phyloP scores from a whole-genome alignment of 2,113 vertebrate genomes.

The Sminthopsis crassicaudata region DNA sequence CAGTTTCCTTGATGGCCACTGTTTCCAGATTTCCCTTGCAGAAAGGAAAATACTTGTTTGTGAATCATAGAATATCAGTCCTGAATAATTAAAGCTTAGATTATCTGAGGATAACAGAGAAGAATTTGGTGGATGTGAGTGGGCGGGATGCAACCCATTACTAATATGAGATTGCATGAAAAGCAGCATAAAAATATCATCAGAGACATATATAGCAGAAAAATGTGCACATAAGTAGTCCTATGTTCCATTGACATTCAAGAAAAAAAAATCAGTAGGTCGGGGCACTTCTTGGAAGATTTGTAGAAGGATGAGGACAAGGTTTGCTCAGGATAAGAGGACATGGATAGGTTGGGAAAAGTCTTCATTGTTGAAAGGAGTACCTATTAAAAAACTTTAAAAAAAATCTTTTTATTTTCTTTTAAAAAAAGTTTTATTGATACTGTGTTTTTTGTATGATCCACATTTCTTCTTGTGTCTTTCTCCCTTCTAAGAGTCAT shows the following conservation, averaged over 20 bases:
- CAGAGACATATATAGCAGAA: not conserved
- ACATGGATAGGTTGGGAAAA: not conserved
- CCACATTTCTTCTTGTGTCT: not conserved
- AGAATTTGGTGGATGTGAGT: not conserved
- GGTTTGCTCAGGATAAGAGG: not conserved
- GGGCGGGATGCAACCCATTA: too few species aligned
- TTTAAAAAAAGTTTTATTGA: not conserved
- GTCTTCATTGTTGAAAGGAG: not conserved
- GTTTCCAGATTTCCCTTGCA: not conserved
- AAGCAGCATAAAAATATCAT: not conserved
- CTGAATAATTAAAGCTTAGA: not conserved
- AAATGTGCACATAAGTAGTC: not conserved
- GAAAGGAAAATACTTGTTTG: not conserved
- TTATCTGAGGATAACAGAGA: not conserved
- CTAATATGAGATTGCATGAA: not conserved
- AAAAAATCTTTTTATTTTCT: not conserved
- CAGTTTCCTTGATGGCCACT: not conserved
- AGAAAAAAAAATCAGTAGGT: not conserved
- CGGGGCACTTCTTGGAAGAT: too few species aligned
- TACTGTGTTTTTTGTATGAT: not conserved
- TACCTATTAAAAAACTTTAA: not conserved
- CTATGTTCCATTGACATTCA: not conserved
- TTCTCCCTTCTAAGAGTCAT: not conserved
- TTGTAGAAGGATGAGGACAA: not conserved
- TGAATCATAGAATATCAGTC: not conserved